Conservation (phyloP, 1,140 invertebrate genomes). For the Lordiphosa stackelbergi region DNA sequence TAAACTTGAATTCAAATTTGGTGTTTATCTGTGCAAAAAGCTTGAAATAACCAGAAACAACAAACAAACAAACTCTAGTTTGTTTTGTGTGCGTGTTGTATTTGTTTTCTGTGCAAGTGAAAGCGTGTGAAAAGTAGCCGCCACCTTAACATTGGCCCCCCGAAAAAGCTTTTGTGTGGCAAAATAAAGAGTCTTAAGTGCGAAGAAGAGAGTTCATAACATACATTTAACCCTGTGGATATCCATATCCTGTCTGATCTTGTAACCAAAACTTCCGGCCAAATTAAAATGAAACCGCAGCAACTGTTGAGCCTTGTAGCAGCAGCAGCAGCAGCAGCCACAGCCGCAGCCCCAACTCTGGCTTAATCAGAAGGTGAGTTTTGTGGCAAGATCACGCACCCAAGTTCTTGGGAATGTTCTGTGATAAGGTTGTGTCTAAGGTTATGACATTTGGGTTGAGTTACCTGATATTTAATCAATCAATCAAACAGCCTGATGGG, state of each 20-base stretch:
- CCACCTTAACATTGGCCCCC: slow-evolving; percentile 28
- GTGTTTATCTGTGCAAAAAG: no score
- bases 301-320: slow-evolving; percentile 38
- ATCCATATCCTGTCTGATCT: slow-evolving; percentile 33
- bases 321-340: slow-evolving; percentile 13
- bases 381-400: no score
- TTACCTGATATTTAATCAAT: not conserved
- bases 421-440: not conserved
- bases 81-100: slow-evolving; percentile 26
- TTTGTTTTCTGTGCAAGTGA: slow-evolving; percentile 53
- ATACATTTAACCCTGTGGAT: not conserved
- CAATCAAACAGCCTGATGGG: not conserved
- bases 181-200: slow-evolving; percentile 1
- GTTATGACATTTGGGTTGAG: not conserved
- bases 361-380: not conserved
- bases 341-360: slow-evolving; percentile 1
- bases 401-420: no score
- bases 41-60: no score
- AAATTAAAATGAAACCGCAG: slow-evolving; percentile 42
- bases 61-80: not conserved
- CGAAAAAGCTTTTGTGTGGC: slow-evolving; percentile 6
- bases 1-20: no score
- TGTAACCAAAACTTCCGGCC: slow-evolving; percentile 50
- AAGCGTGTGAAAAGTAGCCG: slow-evolving; percentile 62
- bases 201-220: not conserved